These are phyloP conservation scores for Mycetomoellerius zeteki DNA, from an alignment of 1,140 invertebrate genomes.

Conservation along the genomic window DNA sequence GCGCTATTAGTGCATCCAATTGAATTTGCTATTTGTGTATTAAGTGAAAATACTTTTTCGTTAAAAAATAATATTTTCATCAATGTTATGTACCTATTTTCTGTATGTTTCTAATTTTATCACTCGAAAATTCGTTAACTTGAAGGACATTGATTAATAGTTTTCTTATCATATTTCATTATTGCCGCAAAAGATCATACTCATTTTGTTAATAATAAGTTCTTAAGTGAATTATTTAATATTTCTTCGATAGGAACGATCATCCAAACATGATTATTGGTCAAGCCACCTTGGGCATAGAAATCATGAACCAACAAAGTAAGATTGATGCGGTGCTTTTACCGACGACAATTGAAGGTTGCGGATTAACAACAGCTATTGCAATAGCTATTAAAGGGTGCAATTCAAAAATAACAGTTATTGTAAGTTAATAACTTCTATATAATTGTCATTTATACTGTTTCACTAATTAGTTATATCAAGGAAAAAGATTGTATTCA, in stretches of 20 bases:
- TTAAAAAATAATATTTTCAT: no score
- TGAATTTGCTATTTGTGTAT: no score
- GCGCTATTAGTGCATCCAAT: no score
- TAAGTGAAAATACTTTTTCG: no score
- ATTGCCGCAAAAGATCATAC: no score
- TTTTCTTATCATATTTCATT: no score
- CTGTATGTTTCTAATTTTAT: no score
- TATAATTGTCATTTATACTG: neutral
- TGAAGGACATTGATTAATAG: no score
- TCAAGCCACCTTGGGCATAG: neutral
- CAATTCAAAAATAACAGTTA: neutral
- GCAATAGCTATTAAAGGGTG: neutral
- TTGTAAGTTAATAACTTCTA: neutral
- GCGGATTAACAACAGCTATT: neutral
- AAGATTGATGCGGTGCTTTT: neutral
- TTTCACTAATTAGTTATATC: neutral
- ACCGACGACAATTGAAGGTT: neutral
- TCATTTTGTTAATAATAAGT: neutral
- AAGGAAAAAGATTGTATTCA: neutral
- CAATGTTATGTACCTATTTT: no score
- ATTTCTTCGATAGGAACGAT: neutral
- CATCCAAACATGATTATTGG: constrained; percentile 4
- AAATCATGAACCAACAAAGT: neutral
- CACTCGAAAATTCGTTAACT: no score
- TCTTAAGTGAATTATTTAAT: neutral